These are phyloP conservation scores for Agriotes lineatus DNA, from an alignment of 2,888 invertebrate species.

Conservation along the genomic window DNA sequence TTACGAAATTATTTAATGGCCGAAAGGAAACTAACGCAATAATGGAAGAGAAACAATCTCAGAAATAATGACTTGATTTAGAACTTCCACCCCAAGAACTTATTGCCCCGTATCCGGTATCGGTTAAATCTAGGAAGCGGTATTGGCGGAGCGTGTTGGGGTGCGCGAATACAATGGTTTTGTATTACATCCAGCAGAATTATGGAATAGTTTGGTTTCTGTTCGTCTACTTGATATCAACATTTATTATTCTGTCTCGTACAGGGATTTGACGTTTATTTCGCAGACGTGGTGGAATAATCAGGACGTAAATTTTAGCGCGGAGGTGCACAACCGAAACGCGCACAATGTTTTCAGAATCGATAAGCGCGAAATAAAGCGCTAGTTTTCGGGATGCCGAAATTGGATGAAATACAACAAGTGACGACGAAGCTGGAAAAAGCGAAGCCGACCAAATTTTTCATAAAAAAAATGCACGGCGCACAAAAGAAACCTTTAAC, in stretches of 20 bases:
- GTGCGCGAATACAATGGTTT: slow-evolving; percentile 36
- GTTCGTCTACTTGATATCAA: slow-evolving; percentile 16
- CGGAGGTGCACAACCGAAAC: too few species aligned
- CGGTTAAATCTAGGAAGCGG: slow-evolving; percentile 43
- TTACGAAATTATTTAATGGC: slow-evolving; percentile 43
- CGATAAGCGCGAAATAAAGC: too few species aligned
- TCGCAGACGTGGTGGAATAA: slow-evolving; percentile 2
- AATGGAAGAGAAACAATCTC: slow-evolving; percentile 46
- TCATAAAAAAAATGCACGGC: too few species aligned
- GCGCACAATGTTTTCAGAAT: too few species aligned
- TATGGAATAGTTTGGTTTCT: slow-evolving; percentile 34
- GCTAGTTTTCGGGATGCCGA: too few species aligned
- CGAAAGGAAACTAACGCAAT: slow-evolving; percentile 42
- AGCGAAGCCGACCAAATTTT: too few species aligned
- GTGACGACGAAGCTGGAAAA: too few species aligned
- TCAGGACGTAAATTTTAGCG: background rate
- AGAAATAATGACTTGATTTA: slow-evolving; percentile 46
- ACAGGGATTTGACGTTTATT: slow-evolving; percentile 9
- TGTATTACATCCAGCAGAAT: slow-evolving; percentile 28
- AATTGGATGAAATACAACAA: too few species aligned
- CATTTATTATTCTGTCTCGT: slow-evolving; percentile 28
- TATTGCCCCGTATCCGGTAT: slow-evolving; percentile 47
- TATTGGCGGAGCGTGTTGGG: slow-evolving; percentile 36
- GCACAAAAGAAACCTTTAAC: too few species aligned
- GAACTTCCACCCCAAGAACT: slow-evolving; percentile 45